A percentile compares a stretch with the other conserved stretches of the same genome.
phyloP scores from a whole-genome alignment of 2,888 invertebrate genomes.

The Unio pictorum region DNA sequence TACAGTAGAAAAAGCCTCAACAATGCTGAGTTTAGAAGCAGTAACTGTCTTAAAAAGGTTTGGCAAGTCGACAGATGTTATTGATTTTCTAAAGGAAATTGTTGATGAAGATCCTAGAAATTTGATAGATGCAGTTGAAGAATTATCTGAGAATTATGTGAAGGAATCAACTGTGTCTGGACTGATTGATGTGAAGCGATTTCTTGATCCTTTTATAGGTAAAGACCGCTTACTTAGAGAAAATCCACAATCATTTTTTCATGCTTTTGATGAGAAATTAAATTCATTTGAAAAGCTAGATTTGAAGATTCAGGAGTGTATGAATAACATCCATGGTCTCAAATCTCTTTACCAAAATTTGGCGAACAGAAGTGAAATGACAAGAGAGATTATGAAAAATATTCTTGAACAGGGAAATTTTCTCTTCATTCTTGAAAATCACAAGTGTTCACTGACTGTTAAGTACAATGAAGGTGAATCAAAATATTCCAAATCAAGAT shows the following conservation, averaged over 20 bases:
- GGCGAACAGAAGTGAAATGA: slow-evolving; percentile 43
- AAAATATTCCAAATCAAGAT: slow-evolving; percentile 4
- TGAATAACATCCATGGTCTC: slow-evolving; percentile 34
- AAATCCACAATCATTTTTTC: background rate
- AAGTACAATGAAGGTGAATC: slow-evolving; percentile 16
- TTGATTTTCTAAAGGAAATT: slow-evolving; percentile 27
- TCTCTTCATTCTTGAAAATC: slow-evolving; percentile 11
- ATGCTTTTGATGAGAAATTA: slow-evolving; percentile 11
- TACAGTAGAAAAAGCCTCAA: no score
- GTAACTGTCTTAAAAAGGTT: no score
- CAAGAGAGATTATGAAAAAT: slow-evolving; percentile 34
- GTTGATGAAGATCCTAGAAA: slow-evolving; percentile 43
- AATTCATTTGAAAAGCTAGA: no score
- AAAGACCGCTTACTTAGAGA: no score
- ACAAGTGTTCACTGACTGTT: slow-evolving; percentile 15
- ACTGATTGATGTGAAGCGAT: slow-evolving; percentile 38
- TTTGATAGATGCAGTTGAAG: slow-evolving; percentile 49
- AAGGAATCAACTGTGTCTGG: slow-evolving; percentile 43
- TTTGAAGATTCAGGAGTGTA: slow-evolving; percentile 34
- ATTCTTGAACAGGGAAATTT: slow-evolving; percentile 31
- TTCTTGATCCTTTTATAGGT: slow-evolving; percentile 26
- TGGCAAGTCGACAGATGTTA: no score
- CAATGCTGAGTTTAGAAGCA: no score
- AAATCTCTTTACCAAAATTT: slow-evolving; percentile 41
- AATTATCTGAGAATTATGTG: slow-evolving; percentile 45